A percentile compares a stretch with the other conserved stretches of the same genome.
phyloP scores from a whole-genome alignment of 2,888 invertebrate genomes.

The Eristalis pertinax region DNA sequence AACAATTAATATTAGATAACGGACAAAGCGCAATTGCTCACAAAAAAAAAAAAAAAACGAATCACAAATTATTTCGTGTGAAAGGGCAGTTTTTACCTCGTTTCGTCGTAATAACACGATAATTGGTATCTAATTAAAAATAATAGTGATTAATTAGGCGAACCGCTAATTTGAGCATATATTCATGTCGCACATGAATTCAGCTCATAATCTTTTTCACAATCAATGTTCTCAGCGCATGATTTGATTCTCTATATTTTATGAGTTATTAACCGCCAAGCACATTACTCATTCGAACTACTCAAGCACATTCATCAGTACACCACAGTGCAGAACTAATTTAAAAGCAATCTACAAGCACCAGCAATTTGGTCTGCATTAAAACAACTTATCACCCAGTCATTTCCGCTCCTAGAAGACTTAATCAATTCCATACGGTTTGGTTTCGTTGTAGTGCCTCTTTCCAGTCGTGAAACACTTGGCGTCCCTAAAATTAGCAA shows the following conservation, averaged over 20 bases:
- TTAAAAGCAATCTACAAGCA: neutral
- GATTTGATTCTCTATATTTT: neutral
- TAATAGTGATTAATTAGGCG: neutral
- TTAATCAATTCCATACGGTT: neutral
- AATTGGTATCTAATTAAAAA: neutral
- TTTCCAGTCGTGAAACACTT: neutral
- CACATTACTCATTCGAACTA: neutral
- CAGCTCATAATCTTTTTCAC: neutral
- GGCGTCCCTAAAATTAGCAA: conserved; percentile 40
- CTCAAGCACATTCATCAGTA: neutral
- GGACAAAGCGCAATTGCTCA: neutral
- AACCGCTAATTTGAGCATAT: neutral
- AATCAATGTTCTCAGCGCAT: neutral
- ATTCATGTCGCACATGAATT: neutral
- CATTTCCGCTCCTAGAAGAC: neutral
- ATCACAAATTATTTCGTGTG: neutral
- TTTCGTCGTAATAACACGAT: neutral
- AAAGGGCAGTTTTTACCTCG: neutral
- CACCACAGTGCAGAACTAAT: neutral
- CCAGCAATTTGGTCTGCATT: neutral
- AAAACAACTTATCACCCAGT: neutral
- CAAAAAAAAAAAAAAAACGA: too few species aligned
- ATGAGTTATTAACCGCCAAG: neutral
- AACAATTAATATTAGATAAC: too few species aligned
- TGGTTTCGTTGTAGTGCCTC: neutral